Evolutionary conservation across 2,888 invertebrate genomes (phyloP).

Genomic region (Microctonus hyperodae): DNA sequence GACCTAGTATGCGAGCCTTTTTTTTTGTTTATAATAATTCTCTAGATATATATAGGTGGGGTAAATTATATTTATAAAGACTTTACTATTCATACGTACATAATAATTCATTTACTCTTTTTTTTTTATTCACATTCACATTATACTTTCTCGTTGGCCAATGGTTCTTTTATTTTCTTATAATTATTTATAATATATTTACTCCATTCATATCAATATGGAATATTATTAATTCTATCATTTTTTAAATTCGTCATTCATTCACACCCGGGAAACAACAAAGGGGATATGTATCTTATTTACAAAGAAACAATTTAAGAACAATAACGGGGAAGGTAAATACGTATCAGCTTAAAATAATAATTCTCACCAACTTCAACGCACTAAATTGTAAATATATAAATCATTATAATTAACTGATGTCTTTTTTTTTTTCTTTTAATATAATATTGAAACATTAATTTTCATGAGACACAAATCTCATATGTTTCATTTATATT

Average conservation of each 20-base stretch:
- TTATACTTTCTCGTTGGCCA: conserved; percentile 16
- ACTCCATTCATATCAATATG: conserved; percentile 28
- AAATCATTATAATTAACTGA: conserved; percentile 21
- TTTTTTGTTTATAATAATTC: conserved; percentile 45
- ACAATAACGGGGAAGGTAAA: conserved; percentile 18
- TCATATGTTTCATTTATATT: background rate
- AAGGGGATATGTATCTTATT: conserved; percentile 61
- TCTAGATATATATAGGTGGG: conserved; percentile 51
- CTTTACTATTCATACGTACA: conserved; percentile 14
- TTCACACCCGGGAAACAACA: conserved; percentile 27
- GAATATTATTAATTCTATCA: conserved; percentile 15
- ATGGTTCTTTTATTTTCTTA: conserved; percentile 23
- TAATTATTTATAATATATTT: conserved; percentile 28
- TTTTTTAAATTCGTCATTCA: conserved; percentile 24
- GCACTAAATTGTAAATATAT: conserved; percentile 1
- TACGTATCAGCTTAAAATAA: conserved; percentile 26
- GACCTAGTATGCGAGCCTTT: conserved; percentile 50
- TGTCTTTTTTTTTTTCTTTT: background rate
- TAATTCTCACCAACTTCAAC: background rate
- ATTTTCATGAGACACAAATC: background rate
- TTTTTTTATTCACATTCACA: conserved; percentile 26
- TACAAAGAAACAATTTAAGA: conserved; percentile 52
- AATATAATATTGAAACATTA: background rate
- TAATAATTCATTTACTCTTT: conserved; percentile 21
- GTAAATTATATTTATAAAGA: conserved; percentile 48